Evolutionary conservation across 23 tunicate genomes (phyloP), one percentile per base, ranked within the genome.

Genomic region (Phallusia fumigata): DNA sequence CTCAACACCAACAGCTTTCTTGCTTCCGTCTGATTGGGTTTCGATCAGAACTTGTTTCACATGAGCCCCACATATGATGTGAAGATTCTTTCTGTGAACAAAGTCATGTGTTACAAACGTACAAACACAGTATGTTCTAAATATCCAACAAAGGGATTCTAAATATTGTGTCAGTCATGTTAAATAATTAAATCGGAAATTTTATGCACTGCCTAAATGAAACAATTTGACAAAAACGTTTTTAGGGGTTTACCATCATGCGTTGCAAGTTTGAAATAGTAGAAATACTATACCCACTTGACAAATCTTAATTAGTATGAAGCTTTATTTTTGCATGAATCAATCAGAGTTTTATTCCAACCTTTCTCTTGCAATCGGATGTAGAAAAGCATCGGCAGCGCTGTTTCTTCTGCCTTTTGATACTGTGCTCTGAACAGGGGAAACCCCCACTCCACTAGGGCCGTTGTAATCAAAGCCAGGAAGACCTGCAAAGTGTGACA

Each of bases 31-130:
- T 5, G 35, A 31, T 22, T 53, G 44, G 15, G 19, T 26, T 22
- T 81, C 81, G 64, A 93, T 81, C 52, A 93, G 0, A 31, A 93
- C 52, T 77, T 85, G 75, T 24, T 26, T 84, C 35, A 85, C 98
- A 24, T 85, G 87, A 8, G 98, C 93, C 18, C 79, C 34, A 21
- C 53, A 34, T 26, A 81, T 28, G 31, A 93, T 49, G 77, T 88
- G 93, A 15, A 93, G 76, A 11, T 72, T 81, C 31, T 64, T 58
- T 24, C 69, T 58, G 13, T 6, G 13, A 6, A 58, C 69, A 58
- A 58, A 6, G 1, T 40, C 47, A 3, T 40, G 47, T 40, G 10
- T 40, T 24, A 6, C 26, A 58, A n/a, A n/a, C n/a, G n/a, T n/a
- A n/a, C n/a, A n/a, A n/a, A n/a, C n/a, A n/a, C n/a, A n/a, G n/a